Evolutionary conservation across 1,140 invertebrate genomes (phyloP).

Genomic region (Dreissena polymorpha): DNA sequence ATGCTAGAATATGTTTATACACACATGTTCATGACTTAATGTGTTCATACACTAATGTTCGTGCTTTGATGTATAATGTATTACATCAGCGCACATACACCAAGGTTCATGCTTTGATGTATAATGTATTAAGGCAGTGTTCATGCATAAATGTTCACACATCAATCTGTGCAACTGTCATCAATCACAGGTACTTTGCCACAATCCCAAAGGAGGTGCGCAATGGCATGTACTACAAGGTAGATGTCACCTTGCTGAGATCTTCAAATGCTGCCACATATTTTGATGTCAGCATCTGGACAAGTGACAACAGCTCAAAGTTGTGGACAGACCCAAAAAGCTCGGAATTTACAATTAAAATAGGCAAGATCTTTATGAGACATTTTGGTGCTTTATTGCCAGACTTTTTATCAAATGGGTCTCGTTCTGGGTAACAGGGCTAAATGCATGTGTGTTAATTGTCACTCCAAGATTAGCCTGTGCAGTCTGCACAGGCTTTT

Average conservation of each 20-base stretch:
- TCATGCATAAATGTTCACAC: no score
- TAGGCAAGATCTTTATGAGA: background rate
- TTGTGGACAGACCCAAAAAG: background rate
- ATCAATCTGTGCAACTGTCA: no score
- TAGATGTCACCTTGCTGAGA: background rate
- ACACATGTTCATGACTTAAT: no score
- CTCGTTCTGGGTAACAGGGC: background rate
- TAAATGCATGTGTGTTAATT: no score
- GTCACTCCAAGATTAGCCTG: background rate
- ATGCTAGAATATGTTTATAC: no score
- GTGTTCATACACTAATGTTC: no score
- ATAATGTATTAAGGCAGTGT: no score
- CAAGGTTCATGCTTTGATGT: no score
- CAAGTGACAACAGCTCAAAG: background rate
- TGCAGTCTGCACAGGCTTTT: no score
- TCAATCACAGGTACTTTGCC: background rate
- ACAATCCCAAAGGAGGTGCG: conserved; percentile 8
- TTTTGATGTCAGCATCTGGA: background rate
- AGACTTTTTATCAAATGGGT: background rate
- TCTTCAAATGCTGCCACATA: background rate
- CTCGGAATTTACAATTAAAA: conserved; percentile 10
- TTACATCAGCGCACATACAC: no score
- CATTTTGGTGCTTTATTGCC: no score
- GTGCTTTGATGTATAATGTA: no score
- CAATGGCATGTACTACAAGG: conserved; percentile 10